Conservation (phyloP, 2,888 invertebrate genomes). For the Mylabris sibirica region DNA sequence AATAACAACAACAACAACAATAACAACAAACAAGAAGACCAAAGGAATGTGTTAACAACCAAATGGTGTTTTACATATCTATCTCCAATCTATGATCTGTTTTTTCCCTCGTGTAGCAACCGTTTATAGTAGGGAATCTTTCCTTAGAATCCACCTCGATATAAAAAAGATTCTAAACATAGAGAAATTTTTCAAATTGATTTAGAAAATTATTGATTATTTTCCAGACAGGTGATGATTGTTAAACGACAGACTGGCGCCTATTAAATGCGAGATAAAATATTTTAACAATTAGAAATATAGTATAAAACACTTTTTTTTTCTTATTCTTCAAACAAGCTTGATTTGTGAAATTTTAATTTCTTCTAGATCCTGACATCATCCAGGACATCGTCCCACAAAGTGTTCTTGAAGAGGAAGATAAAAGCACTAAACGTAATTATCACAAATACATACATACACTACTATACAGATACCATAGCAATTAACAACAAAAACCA, state of each 20-base stretch:
- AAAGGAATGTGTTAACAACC: conserved; percentile 14
- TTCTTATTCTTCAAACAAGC: background rate
- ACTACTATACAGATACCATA: too few relatives aligned
- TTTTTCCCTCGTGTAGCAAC: too few relatives aligned
- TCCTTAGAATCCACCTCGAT: background rate
- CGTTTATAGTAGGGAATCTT: background rate
- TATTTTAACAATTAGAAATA: conserved; percentile 38
- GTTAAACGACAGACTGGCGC: conserved; percentile 56
- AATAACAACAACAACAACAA: background rate
- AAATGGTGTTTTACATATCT: conserved; percentile 11
- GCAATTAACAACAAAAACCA: too few relatives aligned
- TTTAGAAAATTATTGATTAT: conserved; percentile 51
- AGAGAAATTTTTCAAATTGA: background rate
- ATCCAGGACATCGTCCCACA: conserved; percentile 74
- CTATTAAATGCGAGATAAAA: conserved; percentile 52
- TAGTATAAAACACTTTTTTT: conserved; percentile 6
- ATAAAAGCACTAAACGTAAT: conserved; percentile 79
- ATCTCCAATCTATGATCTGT: conserved; percentile 1
- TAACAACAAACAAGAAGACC: background rate
- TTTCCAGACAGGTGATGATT: conserved; percentile 54
- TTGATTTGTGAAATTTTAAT: conserved; percentile 30
- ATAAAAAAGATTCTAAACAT: conserved; percentile 17
- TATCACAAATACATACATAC: background rate
- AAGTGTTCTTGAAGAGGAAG: conserved; percentile 73
- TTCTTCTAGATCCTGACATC: conserved; percentile 75